Conservation (phyloP, 2,113 vertebrate genomes). For the Eubucco bourcierii region DNA sequence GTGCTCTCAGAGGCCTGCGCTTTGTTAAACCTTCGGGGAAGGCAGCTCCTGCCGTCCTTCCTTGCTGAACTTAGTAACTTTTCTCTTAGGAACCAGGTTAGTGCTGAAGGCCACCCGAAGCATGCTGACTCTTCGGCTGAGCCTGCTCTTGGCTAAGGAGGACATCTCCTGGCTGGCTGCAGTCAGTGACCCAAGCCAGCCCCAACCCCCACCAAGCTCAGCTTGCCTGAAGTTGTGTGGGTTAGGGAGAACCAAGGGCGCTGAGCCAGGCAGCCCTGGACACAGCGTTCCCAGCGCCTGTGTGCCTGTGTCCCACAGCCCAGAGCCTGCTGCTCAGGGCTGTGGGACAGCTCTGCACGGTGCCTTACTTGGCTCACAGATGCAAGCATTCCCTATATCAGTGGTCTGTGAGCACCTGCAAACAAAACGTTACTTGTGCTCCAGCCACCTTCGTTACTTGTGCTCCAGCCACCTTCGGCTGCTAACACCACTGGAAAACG, state of each 20-base stretch:
- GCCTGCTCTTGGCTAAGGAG: not conserved
- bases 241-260: not conserved
- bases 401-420: not conserved
- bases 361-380: not conserved
- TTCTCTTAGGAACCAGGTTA: not conserved
- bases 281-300: not conserved
- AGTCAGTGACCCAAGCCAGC: not conserved
- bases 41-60: not conserved
- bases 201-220: not conserved
- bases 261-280: not conserved
- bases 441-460: not conserved
- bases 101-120: not conserved
- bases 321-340: not conserved
- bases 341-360: not conserved
- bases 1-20: not conserved
- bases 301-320: too few species aligned
- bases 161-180: slow-evolving; percentile 36
- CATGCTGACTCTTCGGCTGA: not conserved
- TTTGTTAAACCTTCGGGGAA: not conserved
- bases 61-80: not conserved
- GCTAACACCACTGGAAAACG: not conserved
- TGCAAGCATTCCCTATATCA: not conserved
- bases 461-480: not conserved
- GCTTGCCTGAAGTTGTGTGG: not conserved
- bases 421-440: not conserved